Conservation (phyloP, 2,888 invertebrate genomes). For the Thumatha senex region DNA sequence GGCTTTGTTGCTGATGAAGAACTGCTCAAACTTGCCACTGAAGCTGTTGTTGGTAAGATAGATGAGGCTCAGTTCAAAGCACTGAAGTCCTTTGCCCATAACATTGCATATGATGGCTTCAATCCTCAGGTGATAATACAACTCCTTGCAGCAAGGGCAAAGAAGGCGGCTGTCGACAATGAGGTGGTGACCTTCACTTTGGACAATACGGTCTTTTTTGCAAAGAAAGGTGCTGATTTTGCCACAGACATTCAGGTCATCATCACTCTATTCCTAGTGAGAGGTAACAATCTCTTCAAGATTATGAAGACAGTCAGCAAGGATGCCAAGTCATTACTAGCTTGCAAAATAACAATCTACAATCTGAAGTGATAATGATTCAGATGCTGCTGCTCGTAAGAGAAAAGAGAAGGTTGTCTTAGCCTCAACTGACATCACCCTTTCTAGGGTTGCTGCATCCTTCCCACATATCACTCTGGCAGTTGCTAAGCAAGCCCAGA, state of each 20-base stretch:
- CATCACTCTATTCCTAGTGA: background rate
- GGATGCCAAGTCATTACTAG: background rate
- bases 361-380: background rate
- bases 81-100: background rate
- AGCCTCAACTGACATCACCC: background rate
- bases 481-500: background rate
- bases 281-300: background rate
- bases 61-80: background rate
- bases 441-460: background rate
- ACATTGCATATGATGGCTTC: background rate
- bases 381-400: background rate
- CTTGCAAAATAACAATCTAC: background rate
- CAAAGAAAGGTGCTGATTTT: background rate
- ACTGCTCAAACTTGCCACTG: no score
- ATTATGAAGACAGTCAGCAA: background rate
- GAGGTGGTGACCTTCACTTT: background rate
- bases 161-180: no score
- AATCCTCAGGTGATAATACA: background rate
- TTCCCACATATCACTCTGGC: background rate
- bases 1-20: no score
- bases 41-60: background rate
- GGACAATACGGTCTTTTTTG: background rate
- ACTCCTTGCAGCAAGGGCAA: no score
- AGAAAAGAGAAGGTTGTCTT: background rate
- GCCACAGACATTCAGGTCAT: background rate